Evolutionary conservation across 2,113 vertebrate species (phyloP).

Genomic region (Drymodes brunneopygia): DNA sequence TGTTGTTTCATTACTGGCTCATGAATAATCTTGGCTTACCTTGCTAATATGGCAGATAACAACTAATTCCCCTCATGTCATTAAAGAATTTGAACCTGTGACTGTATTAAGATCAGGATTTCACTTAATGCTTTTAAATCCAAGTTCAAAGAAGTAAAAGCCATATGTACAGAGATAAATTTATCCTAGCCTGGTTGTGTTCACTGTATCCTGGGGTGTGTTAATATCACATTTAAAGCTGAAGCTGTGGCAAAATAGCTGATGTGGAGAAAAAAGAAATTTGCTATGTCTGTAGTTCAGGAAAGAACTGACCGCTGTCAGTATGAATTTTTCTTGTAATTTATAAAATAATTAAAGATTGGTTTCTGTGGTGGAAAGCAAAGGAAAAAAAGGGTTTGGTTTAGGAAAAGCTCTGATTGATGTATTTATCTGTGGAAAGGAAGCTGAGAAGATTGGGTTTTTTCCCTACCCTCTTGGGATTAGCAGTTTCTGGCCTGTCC

Average conservation of each 20-base stretch:
- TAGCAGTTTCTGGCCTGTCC: neutral
- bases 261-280: neutral
- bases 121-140: neutral
- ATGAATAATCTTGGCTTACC: neutral
- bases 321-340: neutral
- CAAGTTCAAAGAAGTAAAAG: neutral
- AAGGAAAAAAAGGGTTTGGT: neutral
- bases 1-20: neutral
- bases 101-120: neutral
- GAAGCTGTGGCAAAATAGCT: neutral
- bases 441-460: neutral
- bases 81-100: neutral
- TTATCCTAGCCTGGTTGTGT: neutral
- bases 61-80: neutral
- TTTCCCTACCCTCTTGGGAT: neutral
- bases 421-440: neutral
- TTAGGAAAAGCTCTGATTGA: neutral
- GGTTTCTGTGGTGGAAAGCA: neutral
- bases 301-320: neutral
- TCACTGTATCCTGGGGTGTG: neutral
- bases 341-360: neutral
- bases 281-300: neutral
- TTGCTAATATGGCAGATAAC: neutral
- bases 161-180: neutral
- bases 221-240: neutral